Evolutionary conservation across 2,888 invertebrate genomes (phyloP), one percentile per base, ranked within the genome.

Genomic region (Papilio protenor): DNA sequence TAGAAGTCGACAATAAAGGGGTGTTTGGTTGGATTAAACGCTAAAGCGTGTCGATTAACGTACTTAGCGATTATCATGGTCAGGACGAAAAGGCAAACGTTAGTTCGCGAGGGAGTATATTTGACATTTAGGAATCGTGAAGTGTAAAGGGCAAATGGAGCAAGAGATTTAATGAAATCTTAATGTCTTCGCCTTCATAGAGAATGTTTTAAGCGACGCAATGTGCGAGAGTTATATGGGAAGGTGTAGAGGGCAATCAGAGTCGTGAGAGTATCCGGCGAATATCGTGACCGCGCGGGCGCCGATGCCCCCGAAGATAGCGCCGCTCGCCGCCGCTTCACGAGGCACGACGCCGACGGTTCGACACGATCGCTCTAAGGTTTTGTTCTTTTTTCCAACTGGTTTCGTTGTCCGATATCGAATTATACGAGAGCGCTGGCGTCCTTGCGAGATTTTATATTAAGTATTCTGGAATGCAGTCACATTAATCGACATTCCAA

Each of bases 321-420:
- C 88, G 89, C 91, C 92, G 91, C 92, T 91, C 93, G 93, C 93
- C 92, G 92, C 92, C 91, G 90, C 89, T 90, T 92, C 93, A 94
- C 94, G 93, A 94, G 84, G 87, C 84, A 87, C 85, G 83, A 87
- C 66, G 92, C 86, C 85, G 83, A 87, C n/a, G 91, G 92, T 87
- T 90, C 87, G 82, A 87, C 93, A 94, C 92, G 92, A 92, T 87
- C 84, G 86, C 89, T 86, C 81, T 81, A 78, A 87, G 87, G 86
- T 79, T 82, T 81, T 81, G 83, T 86, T 85, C 87, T 88, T 84
- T 84, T 82, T 83, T 83, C 81, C 75, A 81, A 82, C 52, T 33
- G 21, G 61, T 61, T 52, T 59, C 59, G 45, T 71, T 49, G n/a
- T 59, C 47, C 14, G 59, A 59, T 76, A 27, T 47, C 14, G 45